Conservation (phyloP, 1,140 invertebrate genomes). For the Nymphalis io region DNA sequence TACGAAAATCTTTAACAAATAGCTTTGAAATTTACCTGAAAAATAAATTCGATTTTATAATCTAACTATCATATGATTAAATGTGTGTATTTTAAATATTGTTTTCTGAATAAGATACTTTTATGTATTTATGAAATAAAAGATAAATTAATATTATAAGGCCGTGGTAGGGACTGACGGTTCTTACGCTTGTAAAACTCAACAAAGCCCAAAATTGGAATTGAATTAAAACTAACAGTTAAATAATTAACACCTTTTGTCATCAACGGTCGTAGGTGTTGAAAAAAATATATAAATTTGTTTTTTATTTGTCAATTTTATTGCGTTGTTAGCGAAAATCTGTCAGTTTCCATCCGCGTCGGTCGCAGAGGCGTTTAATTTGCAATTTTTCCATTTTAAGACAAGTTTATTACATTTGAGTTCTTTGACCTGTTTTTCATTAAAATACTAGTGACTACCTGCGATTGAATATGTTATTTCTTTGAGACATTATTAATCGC, state of each 20-base stretch:
- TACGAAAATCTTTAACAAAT: not conserved
- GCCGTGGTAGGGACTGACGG: not conserved
- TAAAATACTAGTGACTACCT: not conserved
- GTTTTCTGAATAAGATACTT: too few species aligned
- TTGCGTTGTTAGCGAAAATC: slow-evolving; percentile 59
- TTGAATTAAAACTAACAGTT: slow-evolving; percentile 16
- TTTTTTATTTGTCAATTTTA: slow-evolving; percentile 51
- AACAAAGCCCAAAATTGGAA: not conserved
- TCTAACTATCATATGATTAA: too few species aligned
- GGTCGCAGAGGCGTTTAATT: slow-evolving; percentile 49
- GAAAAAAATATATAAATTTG: slow-evolving; percentile 33
- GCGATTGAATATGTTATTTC: not conserved
- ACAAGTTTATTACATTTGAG: slow-evolving; percentile 55
- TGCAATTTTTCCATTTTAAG: slow-evolving; percentile 62
- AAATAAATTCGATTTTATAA: too few species aligned
- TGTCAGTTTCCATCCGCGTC: slow-evolving; percentile 45
- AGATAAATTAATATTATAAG: not conserved
- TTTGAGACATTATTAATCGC: too few species aligned
- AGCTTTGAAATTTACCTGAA: not conserved
- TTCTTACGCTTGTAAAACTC: not conserved
- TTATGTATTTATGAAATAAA: too few species aligned
- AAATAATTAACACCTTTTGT: slow-evolving; percentile 17
- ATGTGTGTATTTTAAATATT: too few species aligned
- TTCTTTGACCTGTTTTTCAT: slow-evolving; percentile 28
- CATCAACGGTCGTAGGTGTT: slow-evolving; percentile 9